Conservation (phyloP, 2,797 vertebrate genomes). For the Argyrosomus regius region DNA sequence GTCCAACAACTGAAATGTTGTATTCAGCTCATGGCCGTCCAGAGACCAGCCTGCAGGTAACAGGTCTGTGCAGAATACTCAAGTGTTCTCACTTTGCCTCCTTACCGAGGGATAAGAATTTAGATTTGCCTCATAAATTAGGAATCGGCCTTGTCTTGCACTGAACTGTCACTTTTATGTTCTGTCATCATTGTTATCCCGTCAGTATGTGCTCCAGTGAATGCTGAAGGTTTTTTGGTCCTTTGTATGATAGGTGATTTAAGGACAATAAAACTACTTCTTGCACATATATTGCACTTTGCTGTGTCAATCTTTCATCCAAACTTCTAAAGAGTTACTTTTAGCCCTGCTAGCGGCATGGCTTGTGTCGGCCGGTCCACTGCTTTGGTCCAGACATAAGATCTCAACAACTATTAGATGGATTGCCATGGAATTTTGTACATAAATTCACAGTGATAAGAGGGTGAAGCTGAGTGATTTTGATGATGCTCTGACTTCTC, state of each 20-base stretch:
- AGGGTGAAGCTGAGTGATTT: not conserved
- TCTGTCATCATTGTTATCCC: not conserved
- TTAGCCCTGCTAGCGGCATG: not conserved
- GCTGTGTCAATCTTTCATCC: not conserved
- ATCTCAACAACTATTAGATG: not conserved
- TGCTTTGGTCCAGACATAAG: not conserved
- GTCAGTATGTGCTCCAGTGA: not conserved
- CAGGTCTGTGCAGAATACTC: constrained; percentile 19
- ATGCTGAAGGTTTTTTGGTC: not conserved
- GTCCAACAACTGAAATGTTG: constrained; percentile 11
- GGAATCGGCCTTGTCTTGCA: not conserved
- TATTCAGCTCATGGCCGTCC: constrained; percentile 7
- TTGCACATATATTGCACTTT: not conserved
- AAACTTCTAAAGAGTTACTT: not conserved
- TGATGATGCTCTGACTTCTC: too few species aligned
- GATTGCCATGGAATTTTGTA: not conserved
- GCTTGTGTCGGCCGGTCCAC: not conserved
- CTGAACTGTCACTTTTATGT: not conserved
- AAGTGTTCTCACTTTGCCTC: not conserved
- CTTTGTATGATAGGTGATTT: not conserved
- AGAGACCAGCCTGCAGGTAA: constrained; percentile 13
- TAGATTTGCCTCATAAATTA: constrained; percentile 17
- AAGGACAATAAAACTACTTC: not conserved
- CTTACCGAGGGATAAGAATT: constrained; percentile 4
- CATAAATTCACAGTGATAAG: not conserved